A percentile compares a stretch with the other conserved stretches of the same genome.
Conservation (phyloP, 2,888 invertebrate genomes). For the Cephus sareptanus region DNA sequence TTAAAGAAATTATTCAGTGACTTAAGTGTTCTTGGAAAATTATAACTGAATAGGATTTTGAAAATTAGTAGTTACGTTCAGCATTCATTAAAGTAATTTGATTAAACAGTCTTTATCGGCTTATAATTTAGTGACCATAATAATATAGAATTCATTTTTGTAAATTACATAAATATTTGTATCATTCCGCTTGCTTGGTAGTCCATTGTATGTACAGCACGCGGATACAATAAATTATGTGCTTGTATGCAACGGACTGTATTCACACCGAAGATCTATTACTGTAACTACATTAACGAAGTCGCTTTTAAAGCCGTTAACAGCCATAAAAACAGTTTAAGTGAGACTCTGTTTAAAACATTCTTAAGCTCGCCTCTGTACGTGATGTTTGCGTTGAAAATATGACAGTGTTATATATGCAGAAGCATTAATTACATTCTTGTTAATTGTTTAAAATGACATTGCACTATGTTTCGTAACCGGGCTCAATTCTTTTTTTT, state of each 20-base stretch:
- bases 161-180: background rate
- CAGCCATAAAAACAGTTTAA: background rate
- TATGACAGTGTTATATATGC: background rate
- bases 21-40: background rate
- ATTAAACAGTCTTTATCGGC: background rate
- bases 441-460: background rate
- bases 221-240: background rate
- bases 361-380: background rate
- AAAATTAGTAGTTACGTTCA: background rate
- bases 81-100: background rate
- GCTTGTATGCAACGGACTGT: background rate
- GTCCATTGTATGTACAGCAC: background rate
- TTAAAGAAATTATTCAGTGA: background rate
- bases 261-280: background rate
- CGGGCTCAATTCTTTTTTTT: background rate
- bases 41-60: background rate
- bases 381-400: background rate
- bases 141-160: background rate
- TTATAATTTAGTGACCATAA: background rate
- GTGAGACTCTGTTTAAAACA: background rate
- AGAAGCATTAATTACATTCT: background rate
- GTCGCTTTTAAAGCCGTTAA: background rate
- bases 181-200: background rate
- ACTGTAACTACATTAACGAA: background rate
- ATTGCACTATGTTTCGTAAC: background rate